A percentile compares a stretch with the other conserved stretches of the same genome.
These are phyloP conservation scores for Pseudochromis fuscus DNA, from an alignment of 2,797 vertebrate genomes.

Conservation along the genomic window DNA sequence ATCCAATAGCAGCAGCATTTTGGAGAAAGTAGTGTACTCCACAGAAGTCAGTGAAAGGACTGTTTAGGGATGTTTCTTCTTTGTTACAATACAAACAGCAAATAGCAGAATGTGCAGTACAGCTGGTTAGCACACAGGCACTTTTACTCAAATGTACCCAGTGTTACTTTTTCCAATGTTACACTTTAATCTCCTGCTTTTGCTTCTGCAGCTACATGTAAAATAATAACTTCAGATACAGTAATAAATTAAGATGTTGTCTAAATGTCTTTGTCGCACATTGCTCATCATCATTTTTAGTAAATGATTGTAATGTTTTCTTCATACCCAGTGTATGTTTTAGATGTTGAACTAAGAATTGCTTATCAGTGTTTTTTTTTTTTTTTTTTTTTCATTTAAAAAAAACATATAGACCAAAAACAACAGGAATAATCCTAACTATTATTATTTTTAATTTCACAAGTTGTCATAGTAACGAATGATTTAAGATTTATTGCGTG, in stretches of 20 bases:
- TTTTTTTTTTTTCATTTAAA: neutral
- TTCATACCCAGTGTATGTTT: conserved; percentile 28
- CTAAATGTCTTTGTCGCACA: conserved; percentile 36
- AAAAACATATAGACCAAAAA: neutral
- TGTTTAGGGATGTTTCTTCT: neutral
- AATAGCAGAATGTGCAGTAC: neutral
- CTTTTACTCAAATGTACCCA: no score
- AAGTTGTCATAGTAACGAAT: neutral
- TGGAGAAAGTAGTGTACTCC: neutral
- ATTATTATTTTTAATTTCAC: neutral
- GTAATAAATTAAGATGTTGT: conserved; percentile 12
- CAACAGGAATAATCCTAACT: neutral
- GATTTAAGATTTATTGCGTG: neutral
- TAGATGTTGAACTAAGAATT: neutral
- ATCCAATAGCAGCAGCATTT: neutral
- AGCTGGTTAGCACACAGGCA: neutral
- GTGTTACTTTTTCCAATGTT: neutral
- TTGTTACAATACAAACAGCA: no score
- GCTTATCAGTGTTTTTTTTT: conserved; percentile 27
- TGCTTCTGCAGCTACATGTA: conserved; percentile 1
- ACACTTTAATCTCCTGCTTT: conserved; percentile 18
- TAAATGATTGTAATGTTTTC: conserved; percentile 24
- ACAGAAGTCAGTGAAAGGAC: neutral
- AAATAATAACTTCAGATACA: conserved; percentile 11
- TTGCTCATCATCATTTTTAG: conserved; percentile 36